phyloP scores from a whole-genome alignment of 2,888 invertebrate species.

The Lycophotia porphyrea region DNA sequence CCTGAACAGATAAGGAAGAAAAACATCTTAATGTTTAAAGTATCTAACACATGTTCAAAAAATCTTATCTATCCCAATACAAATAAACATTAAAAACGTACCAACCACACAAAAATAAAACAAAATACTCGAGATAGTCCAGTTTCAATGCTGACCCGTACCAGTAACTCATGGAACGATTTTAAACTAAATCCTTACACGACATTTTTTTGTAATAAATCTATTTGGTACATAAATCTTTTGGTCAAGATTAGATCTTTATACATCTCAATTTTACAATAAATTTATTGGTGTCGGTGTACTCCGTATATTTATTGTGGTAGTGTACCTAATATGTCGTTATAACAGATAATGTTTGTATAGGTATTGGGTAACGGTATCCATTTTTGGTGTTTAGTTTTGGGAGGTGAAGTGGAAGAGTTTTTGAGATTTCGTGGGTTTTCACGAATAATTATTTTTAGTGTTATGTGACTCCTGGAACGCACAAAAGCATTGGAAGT shows the following conservation, averaged over 20 bases:
- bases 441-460: background rate
- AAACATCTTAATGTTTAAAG: background rate
- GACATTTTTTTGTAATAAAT: slow-evolving; percentile 79
- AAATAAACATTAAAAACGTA: slow-evolving; percentile 42
- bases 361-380: slow-evolving; percentile 80
- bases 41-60: background rate
- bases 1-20: background rate
- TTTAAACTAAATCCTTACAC: slow-evolving; percentile 66
- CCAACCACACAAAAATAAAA: slow-evolving; percentile 30
- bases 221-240: slow-evolving; percentile 85
- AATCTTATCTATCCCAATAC: slow-evolving; percentile 21
- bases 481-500: background rate
- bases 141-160: slow-evolving; percentile 50
- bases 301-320: slow-evolving; percentile 81
- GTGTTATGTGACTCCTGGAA: background rate
- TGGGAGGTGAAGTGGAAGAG: slow-evolving; percentile 10
- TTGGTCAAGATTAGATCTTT: slow-evolving; percentile 85
- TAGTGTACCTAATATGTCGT: slow-evolving; percentile 87
- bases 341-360: slow-evolving; percentile 81
- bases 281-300: slow-evolving; percentile 84
- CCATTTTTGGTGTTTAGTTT: slow-evolving; percentile 75
- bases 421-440: slow-evolving; percentile 16
- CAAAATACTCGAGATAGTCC: slow-evolving; percentile 44
- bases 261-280: slow-evolving; percentile 88
- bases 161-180: slow-evolving; percentile 59